Evolutionary conservation across 1,140 invertebrate genomes (phyloP), one percentile per base, ranked within the genome.

Genomic region (Hyles vespertilio): DNA sequence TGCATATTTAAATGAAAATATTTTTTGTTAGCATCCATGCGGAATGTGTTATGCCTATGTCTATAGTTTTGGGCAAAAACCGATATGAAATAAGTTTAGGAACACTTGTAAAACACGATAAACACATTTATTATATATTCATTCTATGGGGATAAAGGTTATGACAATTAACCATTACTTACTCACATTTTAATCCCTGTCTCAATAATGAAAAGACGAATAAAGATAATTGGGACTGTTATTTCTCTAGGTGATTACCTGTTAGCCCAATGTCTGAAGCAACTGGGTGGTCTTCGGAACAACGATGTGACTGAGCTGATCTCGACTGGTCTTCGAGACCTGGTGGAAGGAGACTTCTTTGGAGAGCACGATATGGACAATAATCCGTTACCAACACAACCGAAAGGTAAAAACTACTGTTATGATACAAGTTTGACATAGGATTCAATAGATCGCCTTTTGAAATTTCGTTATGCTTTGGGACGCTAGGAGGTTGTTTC

Each of bases 301-400:
- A 90, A 91, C 61, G 90, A 96, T 91, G 91, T 97, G 32, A 94
- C 96, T 3, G 94, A 96, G 84, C 89, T 96, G 32, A 96, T 98
- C 86, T 95, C 95, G 61, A 92, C 92, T 51, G 94, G 95, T 1
- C 92, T 97, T 22, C 89, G 92, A 56, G 95, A 98, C 81, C 91
- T 96, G 62, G 93, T 95, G 44, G 94, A 96, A 77, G 94, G 94
- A 1, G 96, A 97, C 84, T 97, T 97, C 79, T 87, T 96, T 12
- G 93, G 93, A 3, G 91, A 93, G 40, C 90, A 92, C 64, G 95
- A 96, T 73, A 90, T 90, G 47, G 92, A 95, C 74, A 94, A 95
- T 64, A 94, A 94, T 77, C 91, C 94, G 7, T 67, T 95, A 45
- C 95, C 95, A 6, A 90, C 92, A 0, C 79, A 89, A 72, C 92